These are phyloP conservation scores for Stictonetta naevosa DNA, from an alignment of 2,113 vertebrate genomes.

Conservation along the genomic window DNA sequence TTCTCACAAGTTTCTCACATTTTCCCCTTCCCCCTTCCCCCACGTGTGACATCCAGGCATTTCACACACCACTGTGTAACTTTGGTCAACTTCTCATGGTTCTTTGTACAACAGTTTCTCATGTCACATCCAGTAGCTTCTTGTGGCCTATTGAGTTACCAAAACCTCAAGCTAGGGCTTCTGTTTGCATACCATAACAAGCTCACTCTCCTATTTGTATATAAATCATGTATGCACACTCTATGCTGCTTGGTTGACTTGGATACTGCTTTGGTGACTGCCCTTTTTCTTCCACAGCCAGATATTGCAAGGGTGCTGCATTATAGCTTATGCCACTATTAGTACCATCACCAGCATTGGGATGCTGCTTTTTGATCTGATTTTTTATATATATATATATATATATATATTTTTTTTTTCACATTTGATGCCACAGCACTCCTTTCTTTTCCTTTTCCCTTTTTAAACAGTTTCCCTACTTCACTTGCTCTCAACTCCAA, in stretches of 20 bases:
- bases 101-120: background rate
- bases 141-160: background rate
- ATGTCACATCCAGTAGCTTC: background rate
- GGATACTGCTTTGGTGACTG: background rate
- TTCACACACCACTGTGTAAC: background rate
- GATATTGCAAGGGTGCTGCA: background rate
- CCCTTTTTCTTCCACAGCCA: background rate
- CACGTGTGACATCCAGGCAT: too few relatives aligned
- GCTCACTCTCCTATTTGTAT: background rate
- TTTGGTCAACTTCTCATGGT: background rate
- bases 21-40: background rate
- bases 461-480: slow-evolving; percentile 24
- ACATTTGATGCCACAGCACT: background rate
- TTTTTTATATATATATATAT: too few relatives aligned
- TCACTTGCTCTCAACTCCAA: background rate
- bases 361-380: background rate
- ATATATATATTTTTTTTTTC: accelerated
- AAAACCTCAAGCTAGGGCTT: background rate
- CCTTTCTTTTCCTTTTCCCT: slow-evolving; percentile 3
- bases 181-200: background rate
- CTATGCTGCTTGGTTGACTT: background rate
- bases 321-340: background rate
- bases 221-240: accelerated
- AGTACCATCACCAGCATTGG: background rate
- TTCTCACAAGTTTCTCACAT: background rate